Evolutionary conservation across 2,888 invertebrate genomes (phyloP), one percentile per base, ranked within the genome.

Genomic region (Geotrupes spiniger): DNA sequence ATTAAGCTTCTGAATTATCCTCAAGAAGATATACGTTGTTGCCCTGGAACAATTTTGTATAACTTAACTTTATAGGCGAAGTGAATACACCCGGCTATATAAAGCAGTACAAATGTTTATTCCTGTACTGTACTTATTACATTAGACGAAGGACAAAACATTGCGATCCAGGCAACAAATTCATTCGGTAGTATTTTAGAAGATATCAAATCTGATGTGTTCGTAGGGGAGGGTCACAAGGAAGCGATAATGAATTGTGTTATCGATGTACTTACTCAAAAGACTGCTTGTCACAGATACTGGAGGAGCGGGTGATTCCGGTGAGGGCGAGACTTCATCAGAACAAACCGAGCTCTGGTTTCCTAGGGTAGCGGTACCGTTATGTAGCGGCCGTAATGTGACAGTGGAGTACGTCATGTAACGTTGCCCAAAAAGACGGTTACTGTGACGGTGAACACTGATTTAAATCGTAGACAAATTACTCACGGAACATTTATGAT

Each of bases 281-380:
- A 82, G 74, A 79, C 83, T 63, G 25, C 51, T 37, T 79, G 79
- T 39, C 52, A 74, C 74, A 29, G 79, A 79, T 53, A 66, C 73
- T 3, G 68, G 67, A 8, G 70, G 63, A 1, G 70, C 63, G 8
- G 63, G 57, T 26, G 70, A 68, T 38, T 57, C 51, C 9, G 63
- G 59, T 42, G 72, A 70, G 10, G 71, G 71, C n/a, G 78, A 79
- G 27, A 78, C 78, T 11, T 84, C 87, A 56, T 85, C 87, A 1
- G 89, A 89, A 72, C 83, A 82, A 58, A 88, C 88, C 57, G 84
- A 84, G 63, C 73, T 86, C 61, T 72, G n/a, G n/a, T n/a, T n/a
- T n/a, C n/a, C n/a, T n/a, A n/a, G n/a, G n/a, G n/a, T n/a, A n/a
- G n/a, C n/a, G n/a, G n/a, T n/a, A n/a, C n/a, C n/a, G n/a, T n/a